Evolutionary conservation across 2,113 vertebrate species (phyloP), one percentile per base, ranked within the genome.

Genomic region (Steatornis caripensis): DNA sequence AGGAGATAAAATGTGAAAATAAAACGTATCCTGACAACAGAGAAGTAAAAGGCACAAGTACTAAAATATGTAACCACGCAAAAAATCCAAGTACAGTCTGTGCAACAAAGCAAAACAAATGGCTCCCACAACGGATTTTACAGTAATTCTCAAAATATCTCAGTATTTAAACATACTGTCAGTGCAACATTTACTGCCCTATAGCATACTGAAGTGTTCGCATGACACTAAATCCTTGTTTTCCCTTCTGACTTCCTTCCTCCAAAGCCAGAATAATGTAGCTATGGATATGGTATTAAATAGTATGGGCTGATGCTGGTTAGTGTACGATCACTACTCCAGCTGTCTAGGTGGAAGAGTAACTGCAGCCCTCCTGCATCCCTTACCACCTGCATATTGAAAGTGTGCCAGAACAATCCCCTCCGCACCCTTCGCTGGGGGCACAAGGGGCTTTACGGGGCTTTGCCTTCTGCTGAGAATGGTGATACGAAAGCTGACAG

Each of bases 41-140:
- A 94, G 89, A 97, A 89, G 69, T 95, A 96, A 91, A 98, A 98
- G 99, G 99, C 98, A 99, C 99, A 97, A 97, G 96, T 97, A 98
- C 98, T 94, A 97, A 75, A 97, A 98, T 91, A 97, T 74, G 94
- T 97, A 97, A 97, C 94, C 98, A 98, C 98, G 98, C 98, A 98
- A 98, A 93, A 80, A 90, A 84, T 16, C 1, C 81, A 79, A 90
- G 92, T 90, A 95, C 53, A 75, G 87, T 93, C 97, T 98, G 98
- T 98, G 98, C 97, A 98, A 98, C 97, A 97, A 97, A 98, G 98
- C 98, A 98, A 98, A 98, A 97, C 97, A 93, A 97, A 93, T 54
- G 65, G 91, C 85, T 83, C 88, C 95, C 54, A 54, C 97, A 92
- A 95, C 87, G 36, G 82, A 78, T 95, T 97, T 92, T 94, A 97